These are phyloP conservation scores for Chrysochloris asiatica DNA, from an alignment of 2,113 vertebrate genomes.

Conservation along the genomic window DNA sequence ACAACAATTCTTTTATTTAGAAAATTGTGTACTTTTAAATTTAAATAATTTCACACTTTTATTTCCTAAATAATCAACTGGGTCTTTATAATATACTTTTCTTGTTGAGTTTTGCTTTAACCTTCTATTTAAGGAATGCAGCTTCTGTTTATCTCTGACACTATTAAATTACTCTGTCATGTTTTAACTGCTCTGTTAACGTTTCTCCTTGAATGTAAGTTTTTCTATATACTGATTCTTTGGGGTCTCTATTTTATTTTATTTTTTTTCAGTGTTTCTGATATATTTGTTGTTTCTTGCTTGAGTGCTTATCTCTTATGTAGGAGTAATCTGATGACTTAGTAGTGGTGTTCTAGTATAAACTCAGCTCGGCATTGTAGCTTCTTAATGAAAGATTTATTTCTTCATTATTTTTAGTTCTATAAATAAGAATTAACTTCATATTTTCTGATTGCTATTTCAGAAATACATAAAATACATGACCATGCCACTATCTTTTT, in stretches of 20 bases:
- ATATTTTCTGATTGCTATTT: not conserved
- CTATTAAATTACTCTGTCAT: not conserved
- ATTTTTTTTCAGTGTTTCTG: too few species aligned
- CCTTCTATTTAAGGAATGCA: not conserved
- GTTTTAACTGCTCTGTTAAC: not conserved
- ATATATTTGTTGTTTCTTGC: not conserved
- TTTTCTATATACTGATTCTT: not conserved
- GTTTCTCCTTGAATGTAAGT: not conserved
- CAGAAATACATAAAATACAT: not conserved
- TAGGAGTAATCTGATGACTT: not conserved
- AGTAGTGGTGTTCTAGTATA: not conserved
- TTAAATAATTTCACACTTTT: not conserved
- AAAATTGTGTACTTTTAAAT: not conserved
- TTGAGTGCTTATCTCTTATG: not conserved
- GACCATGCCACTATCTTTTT: not conserved
- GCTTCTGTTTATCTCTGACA: not conserved
- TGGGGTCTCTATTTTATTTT: too few species aligned
- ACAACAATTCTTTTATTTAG: not conserved
- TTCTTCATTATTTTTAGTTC: not conserved
- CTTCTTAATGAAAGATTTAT: not conserved
- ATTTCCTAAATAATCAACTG: not conserved
- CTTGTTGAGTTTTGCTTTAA: not conserved
- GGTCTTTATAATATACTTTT: not conserved
- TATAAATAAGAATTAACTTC: not conserved
- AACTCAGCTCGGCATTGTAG: not conserved